Evolutionary conservation across 2,888 invertebrate species (phyloP).

Genomic region (Holacanthella duospinosa): DNA sequence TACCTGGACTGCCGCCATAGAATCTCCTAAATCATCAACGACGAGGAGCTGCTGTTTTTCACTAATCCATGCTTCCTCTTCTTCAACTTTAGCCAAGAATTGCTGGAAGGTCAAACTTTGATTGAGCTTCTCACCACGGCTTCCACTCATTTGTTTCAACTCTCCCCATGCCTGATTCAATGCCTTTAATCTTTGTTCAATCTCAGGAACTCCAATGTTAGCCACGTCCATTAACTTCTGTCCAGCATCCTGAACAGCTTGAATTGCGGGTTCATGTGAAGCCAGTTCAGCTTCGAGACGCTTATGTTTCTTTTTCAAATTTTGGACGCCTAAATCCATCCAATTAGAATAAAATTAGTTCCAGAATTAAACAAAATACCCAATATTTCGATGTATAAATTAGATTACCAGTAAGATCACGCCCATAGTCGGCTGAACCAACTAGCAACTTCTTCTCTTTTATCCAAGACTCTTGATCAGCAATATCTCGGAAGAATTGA

Average conservation of each 20-base stretch:
- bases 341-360: background rate
- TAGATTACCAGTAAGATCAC: constrained; percentile 94
- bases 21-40: constrained; percentile 96
- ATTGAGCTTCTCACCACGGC: constrained; percentile 67
- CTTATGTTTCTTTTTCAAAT: constrained; percentile 96
- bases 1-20: constrained; percentile 97
- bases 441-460: constrained; percentile 94
- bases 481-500: constrained; percentile 94
- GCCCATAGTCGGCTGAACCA: constrained; percentile 91
- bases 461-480: constrained; percentile 99
- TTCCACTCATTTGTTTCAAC: constrained; percentile 26
- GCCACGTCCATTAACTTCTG: constrained; percentile 89
- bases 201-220: constrained; percentile 82
- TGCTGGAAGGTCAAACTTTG: constrained; percentile 91
- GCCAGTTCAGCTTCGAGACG: constrained; percentile 93
- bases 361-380: constrained; percentile 56
- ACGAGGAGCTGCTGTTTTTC: constrained; percentile 96
- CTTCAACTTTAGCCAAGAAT: constrained; percentile 93
- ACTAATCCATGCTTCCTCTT: constrained; percentile 91
- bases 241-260: constrained; percentile 59
- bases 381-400: constrained; percentile 90
- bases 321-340: constrained; percentile 69
- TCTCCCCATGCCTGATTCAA: constrained; percentile 74
- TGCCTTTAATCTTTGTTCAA: constrained; percentile 67
- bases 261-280: constrained; percentile 95